Base-by-base conservation (phyloP, 2,113 vertebrate genomes). In the Corythaixoides concolor region DNA sequence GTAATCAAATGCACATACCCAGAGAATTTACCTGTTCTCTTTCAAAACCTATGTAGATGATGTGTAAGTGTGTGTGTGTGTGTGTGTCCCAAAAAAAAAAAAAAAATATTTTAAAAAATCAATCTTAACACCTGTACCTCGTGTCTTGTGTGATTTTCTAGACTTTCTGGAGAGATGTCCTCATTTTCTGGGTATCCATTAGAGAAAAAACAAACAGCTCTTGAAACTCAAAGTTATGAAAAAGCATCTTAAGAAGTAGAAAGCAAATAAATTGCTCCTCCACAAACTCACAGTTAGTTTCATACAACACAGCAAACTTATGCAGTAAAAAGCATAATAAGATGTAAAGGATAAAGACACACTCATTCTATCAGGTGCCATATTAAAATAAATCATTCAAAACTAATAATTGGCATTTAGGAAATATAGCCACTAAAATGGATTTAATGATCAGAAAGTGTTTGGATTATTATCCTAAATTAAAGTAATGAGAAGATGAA, bases 401-500 rank as follows among this genome's bases (percentile, higher is more conserved):
- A 94, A 90, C 1, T 2, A 15, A 53, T 83, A 67, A 78, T 18
- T 81, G 24, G 56, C 32, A 88, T 96, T 92, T 90, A 78, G 58
- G 45, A 96, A 97, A 88, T 30, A 82, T 17, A 75, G 67, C 33
- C 82, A 59, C 37, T 95, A 90, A 78, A 94, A 84, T 73, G 56
- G 45, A 85, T 82, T 92, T 69, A 94, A 85, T 74, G 17, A 90
- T 81, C 83, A 92, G 50, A 95, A 63, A 53, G 18, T 82, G 52
- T 77, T 72, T 85, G 66, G 15, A 84, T 92, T 83, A 88, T 85
- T 91, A 89, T 52, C 35, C 52, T 92, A 92, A 95, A 91, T 81
- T 88, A 84, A 95, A 88, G 53, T 90, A 95, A 85, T 47, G 39
- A 94, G 58, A 85, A 20, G 62, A 87, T 79, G 35, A 85, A 92